Base-by-base conservation (phyloP, 2,888 invertebrate species). In the Hirtodrosophila duncani region DNA sequence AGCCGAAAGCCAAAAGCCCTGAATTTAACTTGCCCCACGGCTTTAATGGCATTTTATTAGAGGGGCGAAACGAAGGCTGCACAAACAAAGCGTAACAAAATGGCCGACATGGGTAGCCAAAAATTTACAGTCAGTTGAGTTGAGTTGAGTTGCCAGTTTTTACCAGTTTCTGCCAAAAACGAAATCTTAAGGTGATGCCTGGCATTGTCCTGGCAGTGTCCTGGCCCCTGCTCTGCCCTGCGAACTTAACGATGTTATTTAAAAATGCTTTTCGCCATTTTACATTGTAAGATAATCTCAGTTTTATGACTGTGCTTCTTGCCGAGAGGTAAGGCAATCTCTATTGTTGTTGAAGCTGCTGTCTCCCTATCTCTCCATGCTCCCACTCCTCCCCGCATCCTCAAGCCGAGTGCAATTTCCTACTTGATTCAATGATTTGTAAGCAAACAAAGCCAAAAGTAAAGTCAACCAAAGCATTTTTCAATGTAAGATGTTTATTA, bases 401-500 rank as follows among this genome's bases (percentile, higher is more conserved):
- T 20, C 20, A 17, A 17, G n/a, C 27, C 30, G 33, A 48, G 48
- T 31, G 30, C 24, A 37, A 53, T 27, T 29, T 44, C 21, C 33
- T 9, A 42, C 31, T 31, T 21, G 42, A 30, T 14, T 42, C 42
- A 42, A 42, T 42, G 42, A 42, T 42, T 34, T 29, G 29, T 24
- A 24, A 24, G 5, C 13, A 50, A 23, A 14, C 9, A 31, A 11
- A 27, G 20, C 50, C 38, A 17, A 16, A 16, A 38, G 8, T 29
- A 1, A 13, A 30, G 30, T 14, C 16, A 27, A 16, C 18, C 42
- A 14, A 20, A 39, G 24, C 17, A 39, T 24, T 38, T 50, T 44
- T 44, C 37, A 34, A 51, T 36, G 33, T 36, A 36, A 44, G 29
- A 41, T 42, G 50, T 61, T 53, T 58, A 51, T 63, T 67, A 52